Percentiles rank a stretch among this genome's conserved stretches.
Conservation (phyloP, 2,113 vertebrate genomes). For the Oreochromis niloticus region DNA sequence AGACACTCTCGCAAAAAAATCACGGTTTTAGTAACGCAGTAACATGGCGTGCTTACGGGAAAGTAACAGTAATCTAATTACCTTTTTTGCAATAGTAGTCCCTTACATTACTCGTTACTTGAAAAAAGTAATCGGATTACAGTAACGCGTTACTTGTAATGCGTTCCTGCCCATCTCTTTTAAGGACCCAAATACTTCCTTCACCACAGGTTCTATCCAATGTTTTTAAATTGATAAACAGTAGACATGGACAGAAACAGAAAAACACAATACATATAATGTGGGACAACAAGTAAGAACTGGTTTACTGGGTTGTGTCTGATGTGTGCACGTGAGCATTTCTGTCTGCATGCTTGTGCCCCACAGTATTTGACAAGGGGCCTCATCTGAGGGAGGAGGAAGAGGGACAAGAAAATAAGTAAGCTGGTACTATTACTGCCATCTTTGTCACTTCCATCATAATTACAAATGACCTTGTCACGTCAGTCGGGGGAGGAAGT, state of each 20-base stretch:
- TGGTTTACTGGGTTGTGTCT: background rate
- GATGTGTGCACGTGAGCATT: background rate
- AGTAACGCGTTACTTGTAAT: no score
- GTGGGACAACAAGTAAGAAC: background rate
- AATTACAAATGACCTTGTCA: background rate
- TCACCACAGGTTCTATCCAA: background rate
- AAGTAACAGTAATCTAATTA: no score
- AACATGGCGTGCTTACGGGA: no score
- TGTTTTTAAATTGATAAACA: background rate
- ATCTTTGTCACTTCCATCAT: background rate
- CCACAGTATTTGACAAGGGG: background rate
- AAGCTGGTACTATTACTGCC: background rate
- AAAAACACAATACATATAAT: background rate
- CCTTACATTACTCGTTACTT: no score
- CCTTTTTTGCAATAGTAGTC: no score
- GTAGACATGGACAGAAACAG: background rate
- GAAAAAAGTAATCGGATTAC: no score
- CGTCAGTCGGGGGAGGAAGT: background rate
- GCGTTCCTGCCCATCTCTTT: no score
- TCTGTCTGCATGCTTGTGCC: background rate
- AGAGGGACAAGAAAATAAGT: background rate
- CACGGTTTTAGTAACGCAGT: no score
- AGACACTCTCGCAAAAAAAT: no score
- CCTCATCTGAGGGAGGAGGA: background rate
- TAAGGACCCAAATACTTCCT: background rate